A percentile compares a stretch with the other conserved stretches of the same genome.
phyloP scores from a whole-genome alignment of 2,797 vertebrate species.

The Momotus momota region DNA sequence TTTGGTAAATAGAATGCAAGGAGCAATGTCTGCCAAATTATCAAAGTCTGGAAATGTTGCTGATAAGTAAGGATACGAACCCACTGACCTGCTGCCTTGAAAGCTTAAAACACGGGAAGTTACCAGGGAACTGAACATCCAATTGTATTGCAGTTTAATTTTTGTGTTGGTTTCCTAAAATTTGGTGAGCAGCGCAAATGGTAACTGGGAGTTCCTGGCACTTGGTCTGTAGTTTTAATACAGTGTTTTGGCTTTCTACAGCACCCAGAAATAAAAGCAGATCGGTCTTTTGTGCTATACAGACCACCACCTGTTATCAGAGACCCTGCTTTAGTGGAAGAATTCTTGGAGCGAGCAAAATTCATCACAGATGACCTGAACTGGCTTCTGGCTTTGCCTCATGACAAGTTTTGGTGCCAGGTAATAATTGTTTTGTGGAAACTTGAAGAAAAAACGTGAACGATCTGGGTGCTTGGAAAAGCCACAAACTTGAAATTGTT shows the following conservation, averaged over 20 bases:
- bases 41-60: neutral
- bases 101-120: neutral
- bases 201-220: neutral
- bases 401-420: constrained; percentile 99
- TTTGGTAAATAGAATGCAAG: neutral
- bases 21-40: neutral
- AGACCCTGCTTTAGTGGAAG: constrained; percentile 86
- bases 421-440: constrained; percentile 72
- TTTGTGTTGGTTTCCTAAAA: constrained; percentile 12
- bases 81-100: neutral
- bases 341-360: constrained; percentile 89
- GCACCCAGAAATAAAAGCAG: constrained; percentile 90
- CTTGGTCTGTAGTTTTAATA: neutral
- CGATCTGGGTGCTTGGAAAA: neutral
- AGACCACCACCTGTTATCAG: constrained; percentile 83
- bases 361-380: constrained; percentile 92
- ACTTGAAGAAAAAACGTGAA: neutral
- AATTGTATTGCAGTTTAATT: neutral
- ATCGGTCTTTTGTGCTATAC: constrained; percentile 91
- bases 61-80: constrained; percentile 15
- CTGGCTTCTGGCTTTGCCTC: constrained; percentile 92
- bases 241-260: constrained; percentile 73
- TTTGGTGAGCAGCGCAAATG: neutral
- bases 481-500: accelerated
- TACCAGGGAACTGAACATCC: neutral